Evolutionary conservation across 2,888 invertebrate species (phyloP).

Genomic region (Drosophila diplacantha): DNA sequence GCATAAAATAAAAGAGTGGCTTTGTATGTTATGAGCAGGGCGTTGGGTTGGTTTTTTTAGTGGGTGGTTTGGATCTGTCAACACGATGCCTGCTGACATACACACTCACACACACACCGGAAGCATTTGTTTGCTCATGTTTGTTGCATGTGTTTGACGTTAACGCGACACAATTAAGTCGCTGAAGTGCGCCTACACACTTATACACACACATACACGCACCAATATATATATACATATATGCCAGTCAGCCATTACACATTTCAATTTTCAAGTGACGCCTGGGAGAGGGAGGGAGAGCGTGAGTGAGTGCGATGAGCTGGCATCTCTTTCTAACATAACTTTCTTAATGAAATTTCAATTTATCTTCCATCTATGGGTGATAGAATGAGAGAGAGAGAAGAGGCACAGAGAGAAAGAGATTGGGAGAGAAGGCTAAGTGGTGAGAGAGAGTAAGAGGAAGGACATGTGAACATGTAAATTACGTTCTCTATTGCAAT

Average conservation of each 20-base stretch:
- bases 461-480: constrained; percentile 49
- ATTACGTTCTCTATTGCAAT: constrained; percentile 53
- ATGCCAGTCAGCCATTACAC: constrained; percentile 58
- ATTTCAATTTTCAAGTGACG: constrained; percentile 65
- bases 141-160: constrained; percentile 73
- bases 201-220: constrained; percentile 10
- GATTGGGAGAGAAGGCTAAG: constrained; percentile 2
- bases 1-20: constrained; percentile 69
- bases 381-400: constrained; percentile 13
- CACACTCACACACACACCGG: constrained; percentile 19
- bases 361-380: constrained; percentile 50
- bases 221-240: constrained; percentile 2
- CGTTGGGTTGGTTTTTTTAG: constrained; percentile 52
- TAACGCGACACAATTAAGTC: constrained; percentile 73
- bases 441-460: constrained; percentile 15
- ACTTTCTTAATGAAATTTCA: constrained; percentile 71
- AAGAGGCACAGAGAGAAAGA: constrained; percentile 4
- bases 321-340: constrained; percentile 34
- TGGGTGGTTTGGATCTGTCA: constrained; percentile 69
- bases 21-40: constrained; percentile 35
- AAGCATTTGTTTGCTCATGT: constrained; percentile 68
- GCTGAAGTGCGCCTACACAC: constrained; percentile 65
- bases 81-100: constrained; percentile 44
- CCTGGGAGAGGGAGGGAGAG: constrained; percentile 7
- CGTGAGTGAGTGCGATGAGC: constrained; percentile 4